Base-by-base conservation (phyloP, 2,113 vertebrate genomes). In the Harpagus bidentatus region DNA sequence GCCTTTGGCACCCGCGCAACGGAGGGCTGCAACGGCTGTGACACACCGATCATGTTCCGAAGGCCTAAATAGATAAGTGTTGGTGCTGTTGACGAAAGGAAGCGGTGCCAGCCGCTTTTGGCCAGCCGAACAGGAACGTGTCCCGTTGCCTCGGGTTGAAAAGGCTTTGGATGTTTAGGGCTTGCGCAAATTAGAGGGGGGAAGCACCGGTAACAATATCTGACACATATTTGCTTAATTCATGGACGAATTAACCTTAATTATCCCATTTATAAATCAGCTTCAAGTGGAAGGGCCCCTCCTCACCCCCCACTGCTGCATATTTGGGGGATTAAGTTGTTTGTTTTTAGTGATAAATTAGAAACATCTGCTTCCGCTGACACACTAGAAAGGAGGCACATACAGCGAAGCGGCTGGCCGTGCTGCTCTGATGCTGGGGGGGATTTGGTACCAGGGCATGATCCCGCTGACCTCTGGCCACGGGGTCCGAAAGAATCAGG, bases 261-360 rank as follows among this genome's bases (percentile, higher is more conserved):
- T 97, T 59, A 69, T 58, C 66, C 88, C 90, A 96, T 96, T 96
- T 94, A 74, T 81, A 96, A 93, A 93, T 85, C 82, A 94, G 34
- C 82, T 92, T 81, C 74, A 88, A 94, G 72, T 94, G 91, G 90
- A 95, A 89, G n/a, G 21, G 22, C 86, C 82, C 67, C 53, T 71
- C 71, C 67, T 53, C 86, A 42, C 77, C 79, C 95, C 71, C 72
- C n/a, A 88, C 84, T 77, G 87, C 90, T 76, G 88, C 96, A 97
- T 96, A 94, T 94, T 96, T 97, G 86, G 93, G 89, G 91, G 90
- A 97, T 97, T 96, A 93, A 95, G 93, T 97, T 97, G 93, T 95
- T 97, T 97, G 91, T 93, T 94, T 96, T 88, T 38, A 93, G 92
- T 69, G 82, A 96, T 78, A 82, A 93, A 71, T 82, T 90, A 86